Conservation (phyloP, 2,797 vertebrate species). For the Serranus cabrilla region DNA sequence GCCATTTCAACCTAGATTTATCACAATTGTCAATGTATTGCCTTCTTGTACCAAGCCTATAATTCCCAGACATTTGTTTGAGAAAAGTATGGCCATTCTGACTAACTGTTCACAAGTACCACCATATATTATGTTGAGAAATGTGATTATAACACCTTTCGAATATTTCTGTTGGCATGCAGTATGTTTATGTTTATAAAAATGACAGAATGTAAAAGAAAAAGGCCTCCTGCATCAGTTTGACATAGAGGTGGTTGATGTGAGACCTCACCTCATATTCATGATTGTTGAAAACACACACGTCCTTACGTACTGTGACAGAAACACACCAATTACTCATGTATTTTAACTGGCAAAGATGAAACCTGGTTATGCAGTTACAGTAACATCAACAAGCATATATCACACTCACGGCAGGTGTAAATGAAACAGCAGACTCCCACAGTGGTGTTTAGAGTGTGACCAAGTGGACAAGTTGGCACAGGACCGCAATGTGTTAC, state of each 20-base stretch:
- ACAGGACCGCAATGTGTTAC: conserved; percentile 38
- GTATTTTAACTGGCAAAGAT: neutral
- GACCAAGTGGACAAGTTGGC: conserved; percentile 67
- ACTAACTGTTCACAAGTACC: neutral
- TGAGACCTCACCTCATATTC: conserved; percentile 76
- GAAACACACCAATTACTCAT: neutral
- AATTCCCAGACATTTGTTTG: neutral
- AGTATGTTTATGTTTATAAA: neutral
- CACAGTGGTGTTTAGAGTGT: neutral
- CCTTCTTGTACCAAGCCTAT: neutral
- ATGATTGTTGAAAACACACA: conserved; percentile 77
- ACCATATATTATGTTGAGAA: neutral
- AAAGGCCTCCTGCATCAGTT: neutral
- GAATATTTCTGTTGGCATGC: neutral
- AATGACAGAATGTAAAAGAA: neutral
- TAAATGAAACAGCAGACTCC: conserved; percentile 78
- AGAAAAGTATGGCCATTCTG: neutral
- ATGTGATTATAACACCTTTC: neutral
- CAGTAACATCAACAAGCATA: neutral
- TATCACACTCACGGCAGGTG: conserved; percentile 77
- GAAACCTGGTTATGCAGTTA: neutral
- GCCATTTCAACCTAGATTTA: too few relatives aligned
- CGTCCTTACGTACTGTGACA: conserved; percentile 51
- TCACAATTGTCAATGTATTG: too few relatives aligned
- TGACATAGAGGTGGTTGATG: neutral